A percentile compares a stretch with the other conserved stretches of the same genome.
Evolutionary conservation across 2,888 invertebrate species (phyloP).

Genomic region (Stictocephala bisonia): DNA sequence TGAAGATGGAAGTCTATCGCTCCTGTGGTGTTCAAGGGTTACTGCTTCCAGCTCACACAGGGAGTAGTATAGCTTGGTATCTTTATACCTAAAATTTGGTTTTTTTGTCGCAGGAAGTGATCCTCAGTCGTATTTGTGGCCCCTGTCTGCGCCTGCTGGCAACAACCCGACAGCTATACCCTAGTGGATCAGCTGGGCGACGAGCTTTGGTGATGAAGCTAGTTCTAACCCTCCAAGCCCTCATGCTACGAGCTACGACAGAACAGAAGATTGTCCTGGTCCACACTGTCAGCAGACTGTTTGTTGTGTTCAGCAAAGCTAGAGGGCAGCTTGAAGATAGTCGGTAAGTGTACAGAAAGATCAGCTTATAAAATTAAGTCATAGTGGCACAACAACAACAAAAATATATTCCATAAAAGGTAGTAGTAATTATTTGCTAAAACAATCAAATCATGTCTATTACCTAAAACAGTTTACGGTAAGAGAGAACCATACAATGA

Average conservation of each 20-base stretch:
- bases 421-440: too few species aligned
- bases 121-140: conserved; percentile 84
- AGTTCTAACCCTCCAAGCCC: conserved; percentile 82
- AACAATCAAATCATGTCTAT: too few species aligned
- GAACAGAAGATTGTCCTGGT: conserved; percentile 75
- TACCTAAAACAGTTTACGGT: too few species aligned
- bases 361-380: too few species aligned
- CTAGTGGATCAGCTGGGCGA: conserved; percentile 81
- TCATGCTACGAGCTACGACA: conserved; percentile 82
- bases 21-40: not conserved
- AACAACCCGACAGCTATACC: conserved; percentile 83
- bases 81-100: not conserved
- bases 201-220: conserved; percentile 83
- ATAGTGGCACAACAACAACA: too few species aligned
- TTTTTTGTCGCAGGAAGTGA: conserved; percentile 88
- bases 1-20: too few species aligned
- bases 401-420: too few species aligned
- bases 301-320: conserved; percentile 83
- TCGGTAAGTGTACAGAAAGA: too few species aligned
- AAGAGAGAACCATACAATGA: too few species aligned
- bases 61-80: too few species aligned
- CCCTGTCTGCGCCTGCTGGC: conserved; percentile 85
- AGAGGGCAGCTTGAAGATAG: conserved; percentile 59
- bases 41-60: too few species aligned
- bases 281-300: conserved; percentile 79